Evolutionary conservation across 2,113 vertebrate species (phyloP).

Genomic region (Hucho hucho): DNA sequence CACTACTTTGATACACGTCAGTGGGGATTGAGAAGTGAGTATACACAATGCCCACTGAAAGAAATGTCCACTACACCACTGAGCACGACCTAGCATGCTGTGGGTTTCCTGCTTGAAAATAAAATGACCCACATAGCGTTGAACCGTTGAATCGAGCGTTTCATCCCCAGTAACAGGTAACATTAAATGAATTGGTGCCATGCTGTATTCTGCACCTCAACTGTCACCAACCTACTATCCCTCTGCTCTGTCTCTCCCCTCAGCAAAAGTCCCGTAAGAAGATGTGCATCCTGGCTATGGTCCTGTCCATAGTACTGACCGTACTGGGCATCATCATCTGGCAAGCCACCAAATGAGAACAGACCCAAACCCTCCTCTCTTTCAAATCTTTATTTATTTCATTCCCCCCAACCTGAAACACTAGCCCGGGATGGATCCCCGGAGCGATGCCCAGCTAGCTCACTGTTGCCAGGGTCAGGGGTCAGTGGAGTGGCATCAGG

Average conservation of each 20-base stretch:
- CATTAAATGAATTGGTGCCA: no score
- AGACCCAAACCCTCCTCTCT: not conserved
- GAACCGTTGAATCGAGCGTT: no score
- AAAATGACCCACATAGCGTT: no score
- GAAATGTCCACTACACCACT: no score
- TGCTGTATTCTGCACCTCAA: not conserved
- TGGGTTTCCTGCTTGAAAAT: no score
- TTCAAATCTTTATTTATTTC: constrained; percentile 39
- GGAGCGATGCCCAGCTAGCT: not conserved
- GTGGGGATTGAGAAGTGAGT: no score
- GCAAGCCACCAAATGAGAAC: constrained; percentile 64
- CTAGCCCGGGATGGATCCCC: constrained; percentile 27
- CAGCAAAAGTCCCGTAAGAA: constrained; percentile 98
- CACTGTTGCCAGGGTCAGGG: not conserved
- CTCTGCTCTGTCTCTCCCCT: constrained; percentile 6
- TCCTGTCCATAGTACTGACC: constrained; percentile 71
- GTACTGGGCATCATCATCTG: constrained; percentile 82
- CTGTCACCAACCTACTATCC: not conserved
- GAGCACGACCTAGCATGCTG: no score
- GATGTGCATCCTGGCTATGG: constrained; percentile 89
- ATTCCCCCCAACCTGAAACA: constrained; percentile 18
- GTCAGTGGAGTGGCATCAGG: not conserved
- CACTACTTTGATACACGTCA: no score
- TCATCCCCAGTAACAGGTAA: no score
- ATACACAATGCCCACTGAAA: no score